phyloP scores from a whole-genome alignment of 2,888 invertebrate species.

The Ophion ventricosus region DNA sequence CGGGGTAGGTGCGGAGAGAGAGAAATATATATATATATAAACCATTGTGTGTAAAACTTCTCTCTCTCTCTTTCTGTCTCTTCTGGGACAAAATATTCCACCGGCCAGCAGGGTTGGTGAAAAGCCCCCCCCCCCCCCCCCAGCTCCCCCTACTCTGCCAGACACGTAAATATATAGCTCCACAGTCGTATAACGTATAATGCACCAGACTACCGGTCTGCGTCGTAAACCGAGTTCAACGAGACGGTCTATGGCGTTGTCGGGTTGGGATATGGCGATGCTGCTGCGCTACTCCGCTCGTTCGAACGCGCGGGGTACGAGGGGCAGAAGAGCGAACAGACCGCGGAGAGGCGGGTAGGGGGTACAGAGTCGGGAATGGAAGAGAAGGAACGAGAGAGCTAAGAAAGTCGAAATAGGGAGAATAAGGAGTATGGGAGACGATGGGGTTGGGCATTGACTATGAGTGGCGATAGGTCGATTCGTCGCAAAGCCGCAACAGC shows the following conservation, averaged over 20 bases:
- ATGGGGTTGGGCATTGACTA: too few species aligned
- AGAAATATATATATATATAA: neutral
- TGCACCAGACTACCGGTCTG: conserved; percentile 79
- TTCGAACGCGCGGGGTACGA: too few species aligned
- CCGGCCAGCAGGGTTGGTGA: conserved; percentile 31
- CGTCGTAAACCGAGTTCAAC: conserved; percentile 79
- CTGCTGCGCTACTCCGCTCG: conserved; percentile 26
- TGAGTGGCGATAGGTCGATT: too few species aligned
- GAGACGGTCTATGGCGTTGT: conserved; percentile 69
- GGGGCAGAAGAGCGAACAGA: too few species aligned
- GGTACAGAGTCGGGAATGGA: too few species aligned
- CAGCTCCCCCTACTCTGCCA: conserved; percentile 43
- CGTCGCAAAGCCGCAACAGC: too few species aligned
- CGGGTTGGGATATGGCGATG: conserved; percentile 48
- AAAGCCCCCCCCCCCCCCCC: conserved; percentile 43
- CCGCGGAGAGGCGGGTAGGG: too few species aligned
- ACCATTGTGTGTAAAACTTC: neutral
- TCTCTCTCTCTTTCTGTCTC: too few species aligned
- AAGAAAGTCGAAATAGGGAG: too few species aligned
- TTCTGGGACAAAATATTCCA: conserved; percentile 23
- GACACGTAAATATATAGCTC: conserved; percentile 76
- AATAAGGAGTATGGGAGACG: too few species aligned
- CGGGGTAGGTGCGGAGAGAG: neutral
- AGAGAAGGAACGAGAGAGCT: too few species aligned
- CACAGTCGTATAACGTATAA: conserved; percentile 75